Evolutionary conservation across 1,140 invertebrate genomes (phyloP).

Genomic region (Geopemphigus sp.): DNA sequence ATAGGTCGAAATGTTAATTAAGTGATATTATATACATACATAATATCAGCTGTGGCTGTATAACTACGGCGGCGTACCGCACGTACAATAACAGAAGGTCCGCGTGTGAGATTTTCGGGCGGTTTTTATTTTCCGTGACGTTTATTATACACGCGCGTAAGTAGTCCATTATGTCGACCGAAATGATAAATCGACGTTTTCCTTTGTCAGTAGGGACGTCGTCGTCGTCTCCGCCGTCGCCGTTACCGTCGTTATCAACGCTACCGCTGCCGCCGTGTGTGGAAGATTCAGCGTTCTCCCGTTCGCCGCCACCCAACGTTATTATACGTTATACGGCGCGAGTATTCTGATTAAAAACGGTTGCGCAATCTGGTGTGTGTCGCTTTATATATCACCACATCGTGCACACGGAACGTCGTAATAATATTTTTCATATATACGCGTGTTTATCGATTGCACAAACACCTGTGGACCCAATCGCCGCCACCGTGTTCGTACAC

Average conservation of each 20-base stretch:
- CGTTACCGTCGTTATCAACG: slow-evolving; percentile 6
- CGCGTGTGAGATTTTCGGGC: not conserved
- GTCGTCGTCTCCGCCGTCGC: no score
- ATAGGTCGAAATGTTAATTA: slow-evolving; percentile 31
- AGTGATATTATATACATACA: slow-evolving; percentile 21
- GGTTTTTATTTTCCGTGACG: slow-evolving; percentile 36
- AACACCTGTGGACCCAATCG: slow-evolving; percentile 2
- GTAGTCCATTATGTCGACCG: slow-evolving; percentile 35
- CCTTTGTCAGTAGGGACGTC: slow-evolving; percentile 15
- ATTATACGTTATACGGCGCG: no score
- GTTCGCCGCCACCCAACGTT: no score
- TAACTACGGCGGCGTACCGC: not conserved
- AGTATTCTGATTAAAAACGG: slow-evolving; percentile 6
- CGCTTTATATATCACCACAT: no score
- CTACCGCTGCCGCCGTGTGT: not conserved
- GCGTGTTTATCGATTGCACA: not conserved
- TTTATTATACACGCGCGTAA: slow-evolving; percentile 38
- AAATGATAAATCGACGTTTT: slow-evolving; percentile 48
- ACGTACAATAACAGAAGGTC: not conserved
- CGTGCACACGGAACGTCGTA: not conserved
- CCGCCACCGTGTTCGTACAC: not conserved
- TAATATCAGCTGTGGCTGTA: no score
- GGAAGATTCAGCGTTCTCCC: not conserved
- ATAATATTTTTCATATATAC: no score
- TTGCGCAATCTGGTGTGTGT: slow-evolving; percentile 3